Evolutionary conservation across 2,113 vertebrate genomes (phyloP).

Genomic region (Lampris incognitus): DNA sequence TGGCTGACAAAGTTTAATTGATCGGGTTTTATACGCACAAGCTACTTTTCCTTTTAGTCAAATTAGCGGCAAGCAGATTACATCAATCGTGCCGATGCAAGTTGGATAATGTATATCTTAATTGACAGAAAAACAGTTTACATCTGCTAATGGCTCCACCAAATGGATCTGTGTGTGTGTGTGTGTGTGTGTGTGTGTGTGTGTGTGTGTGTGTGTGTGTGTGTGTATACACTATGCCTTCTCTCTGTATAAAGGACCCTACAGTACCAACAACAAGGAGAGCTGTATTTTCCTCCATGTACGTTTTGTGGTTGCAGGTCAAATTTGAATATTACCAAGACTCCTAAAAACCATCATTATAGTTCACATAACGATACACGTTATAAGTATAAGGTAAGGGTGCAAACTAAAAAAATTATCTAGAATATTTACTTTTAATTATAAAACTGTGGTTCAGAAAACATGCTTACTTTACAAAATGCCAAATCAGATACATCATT

Average conservation of each 20-base stretch:
- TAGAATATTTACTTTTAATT: too few species aligned
- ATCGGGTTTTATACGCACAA: constrained; percentile 69
- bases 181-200: constrained; percentile 38
- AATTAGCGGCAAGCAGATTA: constrained; percentile 73
- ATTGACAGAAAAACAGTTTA: constrained; percentile 79
- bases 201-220: constrained; percentile 38
- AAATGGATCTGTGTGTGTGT: constrained; percentile 58
- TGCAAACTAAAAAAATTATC: too few species aligned
- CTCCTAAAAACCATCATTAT: too few species aligned
- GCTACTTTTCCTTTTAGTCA: constrained; percentile 76
- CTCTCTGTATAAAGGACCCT: background rate
- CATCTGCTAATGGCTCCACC: constrained; percentile 72
- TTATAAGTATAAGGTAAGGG: too few species aligned
- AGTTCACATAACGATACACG: too few species aligned
- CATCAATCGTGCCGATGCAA: constrained; percentile 66
- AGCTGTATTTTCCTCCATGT: constrained; percentile 6
- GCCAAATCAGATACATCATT: too few species aligned
- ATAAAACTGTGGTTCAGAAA: too few species aligned
- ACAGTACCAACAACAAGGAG: constrained; percentile 25
- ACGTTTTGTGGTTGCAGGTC: constrained; percentile 52
- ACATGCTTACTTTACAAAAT: too few species aligned
- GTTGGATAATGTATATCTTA: constrained; percentile 75
- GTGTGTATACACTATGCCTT: constrained; percentile 45
- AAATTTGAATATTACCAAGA: constrained; percentile 33
- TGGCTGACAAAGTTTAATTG: constrained; percentile 70